These are phyloP conservation scores for Micropoecilia bifurca DNA, from an alignment of 2,797 vertebrate genomes.

Conservation along the genomic window DNA sequence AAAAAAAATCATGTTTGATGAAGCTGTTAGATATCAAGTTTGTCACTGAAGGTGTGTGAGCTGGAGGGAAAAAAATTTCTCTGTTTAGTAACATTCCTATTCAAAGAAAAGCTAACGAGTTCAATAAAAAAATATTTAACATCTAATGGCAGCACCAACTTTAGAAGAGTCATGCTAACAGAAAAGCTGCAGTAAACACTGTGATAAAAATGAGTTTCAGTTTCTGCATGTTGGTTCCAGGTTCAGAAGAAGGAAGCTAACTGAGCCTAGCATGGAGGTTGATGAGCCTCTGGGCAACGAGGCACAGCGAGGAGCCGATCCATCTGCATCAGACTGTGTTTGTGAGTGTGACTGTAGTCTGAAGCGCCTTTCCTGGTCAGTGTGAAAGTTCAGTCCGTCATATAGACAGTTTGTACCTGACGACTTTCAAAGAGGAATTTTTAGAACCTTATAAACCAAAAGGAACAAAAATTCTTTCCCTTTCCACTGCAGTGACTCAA, in stretches of 20 bases:
- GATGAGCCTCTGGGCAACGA: too few species aligned
- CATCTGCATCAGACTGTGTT: too few species aligned
- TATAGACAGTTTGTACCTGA: background rate
- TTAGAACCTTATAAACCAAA: background rate
- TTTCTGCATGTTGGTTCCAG: background rate
- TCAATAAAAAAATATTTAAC: background rate
- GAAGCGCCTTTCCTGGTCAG: too few species aligned
- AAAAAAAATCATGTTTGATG: background rate
- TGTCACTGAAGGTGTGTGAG: background rate
- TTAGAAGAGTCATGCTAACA: background rate
- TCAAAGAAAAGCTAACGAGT: background rate
- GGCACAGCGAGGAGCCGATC: too few species aligned
- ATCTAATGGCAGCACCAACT: background rate
- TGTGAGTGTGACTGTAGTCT: too few species aligned
- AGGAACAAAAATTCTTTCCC: background rate
- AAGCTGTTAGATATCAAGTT: background rate
- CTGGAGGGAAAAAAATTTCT: background rate
- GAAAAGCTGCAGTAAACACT: background rate
- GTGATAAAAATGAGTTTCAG: background rate
- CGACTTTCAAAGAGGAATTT: background rate
- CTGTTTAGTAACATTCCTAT: background rate
- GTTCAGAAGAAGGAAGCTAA: too few species aligned
- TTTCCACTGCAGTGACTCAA: background rate
- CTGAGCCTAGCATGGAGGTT: too few species aligned
- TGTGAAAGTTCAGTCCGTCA: too few species aligned